phyloP scores from a whole-genome alignment of 2,888 invertebrate genomes.

The Xanthostigma xanthostigma region DNA sequence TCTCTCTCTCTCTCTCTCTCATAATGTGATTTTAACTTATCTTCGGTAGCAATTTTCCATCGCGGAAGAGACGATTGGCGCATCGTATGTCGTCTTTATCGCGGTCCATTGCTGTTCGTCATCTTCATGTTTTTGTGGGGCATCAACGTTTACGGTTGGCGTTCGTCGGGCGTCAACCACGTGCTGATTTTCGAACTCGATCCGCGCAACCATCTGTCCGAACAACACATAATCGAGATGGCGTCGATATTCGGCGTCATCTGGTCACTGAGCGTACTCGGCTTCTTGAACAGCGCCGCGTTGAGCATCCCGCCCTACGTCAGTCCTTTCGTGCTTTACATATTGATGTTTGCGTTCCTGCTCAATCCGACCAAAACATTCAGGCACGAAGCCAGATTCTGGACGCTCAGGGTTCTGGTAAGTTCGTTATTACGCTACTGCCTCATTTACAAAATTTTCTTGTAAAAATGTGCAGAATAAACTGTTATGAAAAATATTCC shows the following conservation, averaged over 20 bases:
- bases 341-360: conserved; percentile 71
- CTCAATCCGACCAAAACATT: conserved; percentile 87
- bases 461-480: no score
- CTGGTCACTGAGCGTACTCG: conserved; percentile 82
- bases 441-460: no score
- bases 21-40: no score
- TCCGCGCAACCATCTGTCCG: conserved; percentile 83
- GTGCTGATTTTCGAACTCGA: conserved; percentile 95
- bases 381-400: conserved; percentile 84
- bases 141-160: conserved; percentile 93
- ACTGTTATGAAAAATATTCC: no score
- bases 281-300: conserved; percentile 64
- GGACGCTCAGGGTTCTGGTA: conserved; percentile 81
- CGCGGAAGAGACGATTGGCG: conserved; percentile 56
- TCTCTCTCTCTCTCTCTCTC: no score
- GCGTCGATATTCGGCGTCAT: conserved; percentile 87
- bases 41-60: conserved; percentile 55
- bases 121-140: conserved; percentile 90
- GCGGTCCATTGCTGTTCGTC: conserved; percentile 84
- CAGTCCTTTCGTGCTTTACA: conserved; percentile 73
- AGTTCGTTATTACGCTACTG: conserved; percentile 34
- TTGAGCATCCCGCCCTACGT: conserved; percentile 84
- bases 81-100: conserved; percentile 81
- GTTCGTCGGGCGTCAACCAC: conserved; percentile 94
- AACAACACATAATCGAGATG: conserved; percentile 89